Conservation (phyloP, 2,113 vertebrate species). For the Passer montanus region DNA sequence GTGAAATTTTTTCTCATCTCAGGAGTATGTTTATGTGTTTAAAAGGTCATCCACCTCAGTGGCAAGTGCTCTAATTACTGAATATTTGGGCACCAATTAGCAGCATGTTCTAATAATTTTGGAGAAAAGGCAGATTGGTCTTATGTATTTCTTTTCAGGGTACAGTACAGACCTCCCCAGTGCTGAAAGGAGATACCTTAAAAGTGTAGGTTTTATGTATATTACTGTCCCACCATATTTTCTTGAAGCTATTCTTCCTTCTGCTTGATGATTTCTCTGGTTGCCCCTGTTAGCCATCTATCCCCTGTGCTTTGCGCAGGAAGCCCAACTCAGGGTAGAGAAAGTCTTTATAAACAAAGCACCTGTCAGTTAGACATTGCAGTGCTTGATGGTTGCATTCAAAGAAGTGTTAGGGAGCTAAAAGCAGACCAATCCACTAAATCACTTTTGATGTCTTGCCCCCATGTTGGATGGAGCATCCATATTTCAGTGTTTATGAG, state of each 20-base stretch:
- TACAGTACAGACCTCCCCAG: background rate
- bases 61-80: background rate
- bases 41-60: constrained; percentile 5
- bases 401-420: background rate
- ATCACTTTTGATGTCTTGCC: background rate
- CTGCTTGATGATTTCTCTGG: background rate
- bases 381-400: background rate
- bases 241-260: background rate
- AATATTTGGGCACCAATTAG: background rate
- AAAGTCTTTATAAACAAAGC: background rate
- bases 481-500: background rate
- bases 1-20: background rate
- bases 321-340: background rate
- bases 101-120: background rate
- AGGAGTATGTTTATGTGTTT: background rate
- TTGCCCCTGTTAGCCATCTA: background rate
- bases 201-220: fast-evolving
- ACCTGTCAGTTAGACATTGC: background rate
- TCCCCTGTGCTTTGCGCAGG: background rate
- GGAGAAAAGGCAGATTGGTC: background rate
- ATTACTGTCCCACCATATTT: background rate
- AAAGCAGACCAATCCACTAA: background rate
- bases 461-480: background rate
- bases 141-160: background rate
- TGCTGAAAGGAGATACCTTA: background rate